A percentile compares a stretch with the other conserved stretches of the same genome.
Evolutionary conservation across 2,797 vertebrate genomes (phyloP).

Genomic region (Lepus oiostolus): DNA sequence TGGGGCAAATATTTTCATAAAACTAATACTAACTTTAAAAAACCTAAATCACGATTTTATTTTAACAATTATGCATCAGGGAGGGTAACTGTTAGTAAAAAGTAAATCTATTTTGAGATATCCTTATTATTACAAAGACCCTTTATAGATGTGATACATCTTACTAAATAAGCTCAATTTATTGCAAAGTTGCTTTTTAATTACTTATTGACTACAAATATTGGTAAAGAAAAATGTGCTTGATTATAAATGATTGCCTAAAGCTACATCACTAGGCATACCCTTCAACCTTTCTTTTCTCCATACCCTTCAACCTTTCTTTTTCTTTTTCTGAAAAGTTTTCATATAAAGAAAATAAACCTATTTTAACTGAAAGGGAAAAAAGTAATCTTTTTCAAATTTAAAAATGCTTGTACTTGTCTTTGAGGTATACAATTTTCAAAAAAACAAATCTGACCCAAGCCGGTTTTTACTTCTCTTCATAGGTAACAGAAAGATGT

Average conservation of each 20-base stretch:
- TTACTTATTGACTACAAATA: neutral
- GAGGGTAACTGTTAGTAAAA: neutral
- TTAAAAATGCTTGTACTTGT: neutral
- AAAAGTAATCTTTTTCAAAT: neutral
- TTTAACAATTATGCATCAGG: neutral
- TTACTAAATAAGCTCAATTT: neutral
- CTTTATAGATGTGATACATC: neutral
- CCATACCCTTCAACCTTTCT: neutral
- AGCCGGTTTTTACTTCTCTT: neutral
- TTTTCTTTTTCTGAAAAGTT: neutral
- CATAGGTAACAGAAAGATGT: neutral
- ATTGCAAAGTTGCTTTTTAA: slow-evolving; percentile 12
- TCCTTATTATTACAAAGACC: neutral
- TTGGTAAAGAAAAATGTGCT: neutral
- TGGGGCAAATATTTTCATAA: neutral
- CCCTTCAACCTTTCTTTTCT: too few relatives aligned
- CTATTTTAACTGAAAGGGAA: slow-evolving; percentile 33
- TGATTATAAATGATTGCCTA: neutral
- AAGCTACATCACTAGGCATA: neutral
- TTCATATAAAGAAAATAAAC: neutral
- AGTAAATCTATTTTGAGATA: slow-evolving; percentile 5
- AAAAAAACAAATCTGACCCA: neutral
- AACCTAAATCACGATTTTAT: slow-evolving; percentile 33
- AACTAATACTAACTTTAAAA: slow-evolving; percentile 9
- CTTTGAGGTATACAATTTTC: slow-evolving; percentile 3